Percentiles rank a stretch among this genome's conserved stretches.
Conservation (phyloP, 2,888 invertebrate genomes). For the Noctua pronuba region DNA sequence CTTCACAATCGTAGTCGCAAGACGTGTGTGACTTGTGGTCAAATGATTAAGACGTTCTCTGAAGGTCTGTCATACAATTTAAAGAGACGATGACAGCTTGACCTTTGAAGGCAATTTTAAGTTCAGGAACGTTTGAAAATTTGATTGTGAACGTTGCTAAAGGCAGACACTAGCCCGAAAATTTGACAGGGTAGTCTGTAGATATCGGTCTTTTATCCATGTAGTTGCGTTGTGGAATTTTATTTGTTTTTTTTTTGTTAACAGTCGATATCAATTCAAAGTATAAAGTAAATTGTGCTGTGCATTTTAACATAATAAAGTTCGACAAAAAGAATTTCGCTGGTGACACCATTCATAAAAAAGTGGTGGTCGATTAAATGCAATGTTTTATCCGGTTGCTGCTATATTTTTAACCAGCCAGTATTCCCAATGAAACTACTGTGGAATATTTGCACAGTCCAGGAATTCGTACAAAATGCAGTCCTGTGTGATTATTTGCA, state of each 20-base stretch:
- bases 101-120: background rate
- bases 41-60: constrained; percentile 1
- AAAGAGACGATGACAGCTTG: background rate
- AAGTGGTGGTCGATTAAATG: background rate
- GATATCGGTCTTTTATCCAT: background rate
- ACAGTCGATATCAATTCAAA: too few species aligned
- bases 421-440: background rate
- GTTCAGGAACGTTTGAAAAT: background rate
- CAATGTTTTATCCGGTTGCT: background rate
- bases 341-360: background rate
- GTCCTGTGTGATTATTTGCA: constrained; percentile 20
- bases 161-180: background rate
- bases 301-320: background rate
- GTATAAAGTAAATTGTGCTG: too few species aligned
- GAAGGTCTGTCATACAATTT: background rate
- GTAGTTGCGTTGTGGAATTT: background rate
- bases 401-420: background rate
- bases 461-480: constrained; percentile 20
- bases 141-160: background rate
- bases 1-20: background rate
- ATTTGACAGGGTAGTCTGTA: too few species aligned
- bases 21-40: background rate
- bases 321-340: background rate
- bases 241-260: background rate
- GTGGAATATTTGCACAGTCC: constrained; percentile 11